These are phyloP conservation scores for Montipora sp. DNA, from an alignment of 64 coral and sea anemone species.

Conservation along the genomic window DNA sequence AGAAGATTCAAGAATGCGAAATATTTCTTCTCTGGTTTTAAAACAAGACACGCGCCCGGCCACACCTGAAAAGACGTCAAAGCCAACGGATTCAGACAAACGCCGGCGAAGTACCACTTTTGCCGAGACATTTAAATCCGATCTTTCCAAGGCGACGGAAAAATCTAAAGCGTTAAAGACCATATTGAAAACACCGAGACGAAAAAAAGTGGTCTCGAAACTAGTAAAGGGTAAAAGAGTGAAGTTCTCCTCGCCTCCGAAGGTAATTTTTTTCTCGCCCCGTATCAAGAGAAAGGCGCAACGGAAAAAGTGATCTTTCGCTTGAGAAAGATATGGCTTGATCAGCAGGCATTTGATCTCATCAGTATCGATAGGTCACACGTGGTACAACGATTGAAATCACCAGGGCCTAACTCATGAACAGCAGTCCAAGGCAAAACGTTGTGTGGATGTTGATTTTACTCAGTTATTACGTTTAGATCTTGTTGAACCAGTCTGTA, in stretches of 20 bases:
- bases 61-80: background rate
- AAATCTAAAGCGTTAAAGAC: constrained; percentile 4
- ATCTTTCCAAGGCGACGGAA: background rate
- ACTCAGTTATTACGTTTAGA: too few relatives aligned
- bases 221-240: constrained; percentile 27
- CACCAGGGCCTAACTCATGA: too few relatives aligned
- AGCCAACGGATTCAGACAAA: constrained; percentile 25
- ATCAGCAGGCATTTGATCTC: background rate
- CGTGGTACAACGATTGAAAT: too few relatives aligned
- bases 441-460: too few relatives aligned
- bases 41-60: background rate
- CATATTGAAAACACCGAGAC: constrained; percentile 5
- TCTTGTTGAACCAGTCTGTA: too few relatives aligned
- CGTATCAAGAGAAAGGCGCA: constrained; percentile 28
- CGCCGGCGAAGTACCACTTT: constrained; percentile 47
- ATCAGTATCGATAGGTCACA: too few relatives aligned
- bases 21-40: constrained; percentile 5
- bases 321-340: background rate
- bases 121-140: background rate
- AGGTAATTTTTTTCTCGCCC: constrained; percentile 56
- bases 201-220: background rate
- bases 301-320: background rate
- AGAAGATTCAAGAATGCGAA: constrained; percentile 65
- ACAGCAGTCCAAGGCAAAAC: too few relatives aligned
- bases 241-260: constrained; percentile 53